phyloP scores from a whole-genome alignment of 2,888 invertebrate species.

The Agrochola litura region DNA sequence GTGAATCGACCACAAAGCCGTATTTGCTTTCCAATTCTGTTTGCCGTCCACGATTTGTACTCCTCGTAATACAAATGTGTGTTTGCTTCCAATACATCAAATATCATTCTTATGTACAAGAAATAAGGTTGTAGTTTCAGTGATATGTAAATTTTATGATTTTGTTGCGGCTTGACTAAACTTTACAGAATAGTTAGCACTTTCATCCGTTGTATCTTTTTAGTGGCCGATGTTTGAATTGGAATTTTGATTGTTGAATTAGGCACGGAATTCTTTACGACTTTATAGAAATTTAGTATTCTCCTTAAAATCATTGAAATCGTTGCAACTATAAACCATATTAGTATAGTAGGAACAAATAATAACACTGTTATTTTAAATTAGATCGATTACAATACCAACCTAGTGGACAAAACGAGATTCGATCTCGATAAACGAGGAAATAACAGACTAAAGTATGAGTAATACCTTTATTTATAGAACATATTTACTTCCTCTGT shows the following conservation, averaged over 20 bases:
- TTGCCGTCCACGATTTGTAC: conserved; percentile 57
- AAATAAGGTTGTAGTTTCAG: conserved; percentile 48
- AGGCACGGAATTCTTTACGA: conserved; percentile 1
- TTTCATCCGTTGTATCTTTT: conserved; percentile 72
- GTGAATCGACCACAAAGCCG: conserved; percentile 68
- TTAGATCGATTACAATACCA: conserved; percentile 67
- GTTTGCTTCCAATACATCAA: conserved; percentile 14
- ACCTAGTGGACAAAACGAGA: conserved; percentile 64
- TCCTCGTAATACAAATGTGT: conserved; percentile 39
- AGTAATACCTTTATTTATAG: conserved; percentile 72
- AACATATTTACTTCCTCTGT: conserved; percentile 73
- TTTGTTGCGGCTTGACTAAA: conserved; percentile 61
- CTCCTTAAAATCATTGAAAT: background rate
- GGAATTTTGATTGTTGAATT: conserved; percentile 37
- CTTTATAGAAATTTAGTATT: background rate
- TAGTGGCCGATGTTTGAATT: conserved; percentile 68
- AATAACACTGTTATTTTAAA: conserved; percentile 25
- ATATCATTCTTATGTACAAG: conserved; percentile 30
- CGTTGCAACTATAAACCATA: background rate
- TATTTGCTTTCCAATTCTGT: conserved; percentile 68
- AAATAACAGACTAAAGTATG: conserved; percentile 72
- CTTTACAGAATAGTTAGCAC: conserved; percentile 76
- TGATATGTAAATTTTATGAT: conserved; percentile 33
- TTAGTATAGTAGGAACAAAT: background rate
- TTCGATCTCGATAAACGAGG: conserved; percentile 75